Evolutionary conservation across 2,797 vertebrate genomes (phyloP).

Genomic region (Coendou prehensilis): DNA sequence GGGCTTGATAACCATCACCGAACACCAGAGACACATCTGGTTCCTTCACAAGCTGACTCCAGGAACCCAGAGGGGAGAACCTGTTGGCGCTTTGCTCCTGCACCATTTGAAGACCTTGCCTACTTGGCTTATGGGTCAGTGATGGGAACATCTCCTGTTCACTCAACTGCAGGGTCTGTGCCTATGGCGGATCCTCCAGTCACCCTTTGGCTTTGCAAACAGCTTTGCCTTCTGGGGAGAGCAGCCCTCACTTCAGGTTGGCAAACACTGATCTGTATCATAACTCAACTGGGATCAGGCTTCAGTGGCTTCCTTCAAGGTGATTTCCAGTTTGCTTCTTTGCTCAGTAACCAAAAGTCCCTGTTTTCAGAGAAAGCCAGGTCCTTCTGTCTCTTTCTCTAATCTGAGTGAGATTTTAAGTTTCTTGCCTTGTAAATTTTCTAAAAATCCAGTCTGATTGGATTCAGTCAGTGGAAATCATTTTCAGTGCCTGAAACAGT

Average conservation of each 20-base stretch:
- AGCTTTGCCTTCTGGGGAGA: neutral
- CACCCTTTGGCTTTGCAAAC: neutral
- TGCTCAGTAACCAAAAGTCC: neutral
- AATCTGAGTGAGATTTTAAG: conserved; percentile 36
- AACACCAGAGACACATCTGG: conserved; percentile 37
- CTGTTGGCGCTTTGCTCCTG: neutral
- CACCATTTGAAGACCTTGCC: neutral
- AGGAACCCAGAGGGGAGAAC: neutral
- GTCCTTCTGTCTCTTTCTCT: neutral
- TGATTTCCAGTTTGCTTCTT: conserved; percentile 36
- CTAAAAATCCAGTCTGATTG: neutral
- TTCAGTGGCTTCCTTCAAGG: neutral
- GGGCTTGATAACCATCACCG: neutral
- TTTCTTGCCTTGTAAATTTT: neutral
- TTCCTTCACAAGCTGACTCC: neutral
- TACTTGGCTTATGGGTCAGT: neutral
- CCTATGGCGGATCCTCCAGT: neutral
- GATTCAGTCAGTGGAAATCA: neutral
- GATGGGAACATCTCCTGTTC: neutral
- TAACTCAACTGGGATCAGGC: neutral
- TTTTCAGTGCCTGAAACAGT: conserved; percentile 34
- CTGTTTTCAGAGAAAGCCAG: neutral
- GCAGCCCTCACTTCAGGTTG: neutral
- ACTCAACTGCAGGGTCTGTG: accelerated
- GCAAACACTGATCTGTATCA: neutral